These are phyloP conservation scores for Grantiella picta DNA, from an alignment of 2,113 vertebrate species.

Conservation along the genomic window DNA sequence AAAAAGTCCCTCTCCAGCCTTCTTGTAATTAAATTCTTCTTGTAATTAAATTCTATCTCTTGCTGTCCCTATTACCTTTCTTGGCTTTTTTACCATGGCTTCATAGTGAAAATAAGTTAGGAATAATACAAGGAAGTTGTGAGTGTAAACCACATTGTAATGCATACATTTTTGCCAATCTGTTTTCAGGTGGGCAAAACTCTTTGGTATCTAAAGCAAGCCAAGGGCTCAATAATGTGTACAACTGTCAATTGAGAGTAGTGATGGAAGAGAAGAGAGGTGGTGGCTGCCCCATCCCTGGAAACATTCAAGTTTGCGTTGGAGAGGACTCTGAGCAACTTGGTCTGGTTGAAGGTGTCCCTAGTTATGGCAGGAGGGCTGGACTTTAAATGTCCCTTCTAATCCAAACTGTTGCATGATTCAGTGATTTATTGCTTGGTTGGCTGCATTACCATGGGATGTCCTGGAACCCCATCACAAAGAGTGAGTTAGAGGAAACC, in stretches of 20 bases:
- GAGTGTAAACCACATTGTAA: not conserved
- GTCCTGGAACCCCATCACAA: accelerated
- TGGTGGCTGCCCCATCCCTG: not conserved
- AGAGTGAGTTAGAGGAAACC: not conserved
- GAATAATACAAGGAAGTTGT: not conserved
- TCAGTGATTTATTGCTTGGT: not conserved
- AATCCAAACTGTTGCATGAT: not conserved
- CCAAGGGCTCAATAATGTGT: not conserved
- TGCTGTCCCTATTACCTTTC: not conserved
- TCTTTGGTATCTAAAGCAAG: not conserved
- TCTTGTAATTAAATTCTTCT: not conserved
- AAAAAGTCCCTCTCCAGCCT: not conserved
- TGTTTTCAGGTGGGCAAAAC: not conserved
- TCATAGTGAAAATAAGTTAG: not conserved
- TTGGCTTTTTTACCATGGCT: not conserved
- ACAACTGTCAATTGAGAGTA: not conserved
- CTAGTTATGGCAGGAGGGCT: not conserved
- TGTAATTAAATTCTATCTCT: not conserved
- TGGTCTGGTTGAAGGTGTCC: not conserved
- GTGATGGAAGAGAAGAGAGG: not conserved
- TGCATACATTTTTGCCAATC: not conserved
- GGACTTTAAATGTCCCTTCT: not conserved
- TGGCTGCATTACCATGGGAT: not conserved
- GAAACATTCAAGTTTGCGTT: not conserved
- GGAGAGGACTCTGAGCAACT: not conserved